phyloP scores from a whole-genome alignment of 2,888 invertebrate species.

The Mesorhabditis belari region DNA sequence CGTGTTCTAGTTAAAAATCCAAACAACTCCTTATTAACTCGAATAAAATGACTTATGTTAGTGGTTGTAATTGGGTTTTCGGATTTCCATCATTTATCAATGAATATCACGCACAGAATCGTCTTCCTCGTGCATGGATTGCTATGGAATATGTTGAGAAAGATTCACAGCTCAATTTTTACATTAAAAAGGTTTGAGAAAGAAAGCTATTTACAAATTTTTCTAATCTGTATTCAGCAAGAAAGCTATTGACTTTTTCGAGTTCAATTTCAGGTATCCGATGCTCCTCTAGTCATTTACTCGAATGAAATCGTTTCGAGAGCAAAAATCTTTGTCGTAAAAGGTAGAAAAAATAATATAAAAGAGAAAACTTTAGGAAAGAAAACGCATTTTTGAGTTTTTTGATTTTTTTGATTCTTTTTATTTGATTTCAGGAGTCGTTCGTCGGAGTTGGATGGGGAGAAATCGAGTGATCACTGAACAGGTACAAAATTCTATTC shows the following conservation, averaged over 20 bases:
- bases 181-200: background rate
- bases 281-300: background rate
- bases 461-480: background rate
- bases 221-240: background rate
- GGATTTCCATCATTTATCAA: background rate
- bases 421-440: background rate
- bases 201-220: background rate
- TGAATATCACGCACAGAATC: background rate
- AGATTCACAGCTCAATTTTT: background rate
- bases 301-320: background rate
- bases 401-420: background rate
- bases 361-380: background rate
- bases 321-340: background rate
- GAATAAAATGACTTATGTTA: too few species aligned
- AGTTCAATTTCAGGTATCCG: background rate
- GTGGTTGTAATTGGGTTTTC: too few species aligned
- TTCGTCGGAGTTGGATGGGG: background rate
- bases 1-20: too few species aligned
- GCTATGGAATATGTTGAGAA: background rate
- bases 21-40: too few species aligned
- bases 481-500: too few species aligned
- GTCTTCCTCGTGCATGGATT: background rate
- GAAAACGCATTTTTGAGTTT: too few species aligned
- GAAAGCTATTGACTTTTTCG: too few species aligned
- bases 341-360: background rate